A percentile compares a stretch with the other conserved stretches of the same genome.
These are phyloP conservation scores for Vollenhovia emeryi DNA, from an alignment of 1,140 invertebrate genomes.

Conservation along the genomic window DNA sequence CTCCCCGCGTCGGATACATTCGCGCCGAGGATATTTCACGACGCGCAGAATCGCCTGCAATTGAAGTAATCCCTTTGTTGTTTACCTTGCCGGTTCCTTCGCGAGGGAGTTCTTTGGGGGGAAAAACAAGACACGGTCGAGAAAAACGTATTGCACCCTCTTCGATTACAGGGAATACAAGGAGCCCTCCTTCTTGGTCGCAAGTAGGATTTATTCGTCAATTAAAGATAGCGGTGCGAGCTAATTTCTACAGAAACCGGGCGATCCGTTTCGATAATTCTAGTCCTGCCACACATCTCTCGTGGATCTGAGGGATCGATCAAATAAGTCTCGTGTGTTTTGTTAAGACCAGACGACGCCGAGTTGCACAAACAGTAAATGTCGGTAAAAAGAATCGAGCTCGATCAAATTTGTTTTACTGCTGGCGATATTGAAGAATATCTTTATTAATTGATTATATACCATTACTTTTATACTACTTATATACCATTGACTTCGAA, in stretches of 20 bases:
- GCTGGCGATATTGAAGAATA: no score
- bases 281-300: background rate
- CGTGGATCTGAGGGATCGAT: background rate
- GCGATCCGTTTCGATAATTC: slow-evolving; percentile 44
- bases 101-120: background rate
- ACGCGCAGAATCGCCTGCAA: slow-evolving; percentile 22
- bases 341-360: background rate
- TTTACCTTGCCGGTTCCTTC: background rate
- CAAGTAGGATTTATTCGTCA: slow-evolving; percentile 70
- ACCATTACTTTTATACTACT: no score
- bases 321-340: background rate
- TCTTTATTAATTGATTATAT: no score
- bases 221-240: slow-evolving; percentile 57
- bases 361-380: background rate
- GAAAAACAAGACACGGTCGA: background rate
- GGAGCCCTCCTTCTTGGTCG: background rate
- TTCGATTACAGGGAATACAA: slow-evolving; percentile 59
- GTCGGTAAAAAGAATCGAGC: background rate
- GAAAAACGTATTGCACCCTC: slow-evolving; percentile 55
- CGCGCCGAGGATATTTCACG: slow-evolving; percentile 13
- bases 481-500: no score
- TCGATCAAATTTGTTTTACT: background rate
- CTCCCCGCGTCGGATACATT: background rate
- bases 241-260: slow-evolving; percentile 66
- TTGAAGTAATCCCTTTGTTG: slow-evolving; percentile 41